Evolutionary conservation across 2,113 vertebrate species (phyloP).

Genomic region (Aegotheles bennettii): DNA sequence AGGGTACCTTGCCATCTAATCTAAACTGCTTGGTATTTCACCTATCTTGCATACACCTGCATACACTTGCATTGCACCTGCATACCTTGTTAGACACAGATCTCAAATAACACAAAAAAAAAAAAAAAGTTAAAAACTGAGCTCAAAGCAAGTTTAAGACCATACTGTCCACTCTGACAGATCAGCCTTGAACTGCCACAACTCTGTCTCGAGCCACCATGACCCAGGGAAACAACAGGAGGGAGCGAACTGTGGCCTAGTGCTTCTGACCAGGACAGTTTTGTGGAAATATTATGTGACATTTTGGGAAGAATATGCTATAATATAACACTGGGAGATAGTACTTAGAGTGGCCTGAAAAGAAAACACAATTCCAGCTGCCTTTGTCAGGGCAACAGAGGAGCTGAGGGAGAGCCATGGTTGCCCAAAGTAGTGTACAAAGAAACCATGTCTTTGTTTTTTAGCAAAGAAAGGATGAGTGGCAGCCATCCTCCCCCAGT

Average conservation of each 20-base stretch:
- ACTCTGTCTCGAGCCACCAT: neutral
- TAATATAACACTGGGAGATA: neutral
- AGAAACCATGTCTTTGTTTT: neutral
- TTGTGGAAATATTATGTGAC: neutral
- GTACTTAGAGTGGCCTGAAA: neutral
- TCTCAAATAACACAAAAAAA: neutral
- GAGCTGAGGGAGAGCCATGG: neutral
- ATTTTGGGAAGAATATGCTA: neutral
- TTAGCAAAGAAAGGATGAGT: neutral
- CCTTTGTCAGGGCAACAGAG: neutral
- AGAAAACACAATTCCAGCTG: neutral
- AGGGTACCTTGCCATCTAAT: neutral
- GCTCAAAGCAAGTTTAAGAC: neutral
- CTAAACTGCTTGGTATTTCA: neutral
- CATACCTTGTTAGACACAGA: neutral
- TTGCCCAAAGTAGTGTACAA: neutral
- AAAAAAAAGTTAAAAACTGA: neutral
- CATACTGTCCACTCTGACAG: neutral
- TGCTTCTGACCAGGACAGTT: neutral
- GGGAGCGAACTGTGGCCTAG: accelerated
- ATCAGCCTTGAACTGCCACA: neutral
- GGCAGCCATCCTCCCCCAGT: neutral
- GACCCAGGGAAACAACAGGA: neutral
- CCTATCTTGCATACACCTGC: neutral
- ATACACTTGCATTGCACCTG: too few species aligned